Percentiles rank a stretch among this genome's conserved stretches.
These are phyloP conservation scores for Meloidogyne floridensis DNA, from an alignment of 1,140 invertebrate species.

Conservation along the genomic window DNA sequence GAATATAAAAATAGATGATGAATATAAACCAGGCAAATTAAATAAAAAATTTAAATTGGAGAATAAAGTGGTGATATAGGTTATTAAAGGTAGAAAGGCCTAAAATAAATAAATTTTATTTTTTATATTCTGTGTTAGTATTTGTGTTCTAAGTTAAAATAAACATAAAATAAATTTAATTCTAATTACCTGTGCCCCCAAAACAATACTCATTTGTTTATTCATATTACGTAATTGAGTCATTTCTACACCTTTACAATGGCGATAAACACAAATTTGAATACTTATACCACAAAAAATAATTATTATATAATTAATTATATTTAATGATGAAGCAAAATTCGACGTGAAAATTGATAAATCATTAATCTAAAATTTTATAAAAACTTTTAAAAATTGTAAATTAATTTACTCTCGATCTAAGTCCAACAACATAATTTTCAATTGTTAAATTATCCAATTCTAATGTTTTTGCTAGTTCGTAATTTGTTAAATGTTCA, in stretches of 20 bases:
- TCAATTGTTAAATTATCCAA: neutral
- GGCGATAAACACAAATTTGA: neutral
- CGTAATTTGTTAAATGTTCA: slow-evolving; percentile 1
- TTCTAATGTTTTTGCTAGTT: neutral
- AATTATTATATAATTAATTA: slow-evolving; percentile 10
- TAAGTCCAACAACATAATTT: neutral
- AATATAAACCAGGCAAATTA: neutral
- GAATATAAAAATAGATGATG: neutral
- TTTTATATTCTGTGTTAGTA: too few relatives aligned
- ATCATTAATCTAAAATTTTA: neutral
- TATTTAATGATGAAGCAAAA: neutral
- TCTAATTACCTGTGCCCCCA: neutral
- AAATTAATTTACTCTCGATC: neutral
- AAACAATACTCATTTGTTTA: neutral
- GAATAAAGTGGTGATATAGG: neutral
- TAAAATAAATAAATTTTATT: neutral
- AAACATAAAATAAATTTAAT: too few relatives aligned
- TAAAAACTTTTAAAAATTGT: neutral
- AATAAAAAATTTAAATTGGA: neutral
- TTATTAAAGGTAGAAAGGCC: neutral
- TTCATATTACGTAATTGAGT: neutral
- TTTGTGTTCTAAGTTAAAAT: too few relatives aligned
- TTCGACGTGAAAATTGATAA: neutral
- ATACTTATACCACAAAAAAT: neutral
- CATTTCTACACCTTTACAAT: neutral